These are phyloP conservation scores for Dugesia japonica DNA, from an alignment of 2,888 invertebrate species.

Conservation along the genomic window DNA sequence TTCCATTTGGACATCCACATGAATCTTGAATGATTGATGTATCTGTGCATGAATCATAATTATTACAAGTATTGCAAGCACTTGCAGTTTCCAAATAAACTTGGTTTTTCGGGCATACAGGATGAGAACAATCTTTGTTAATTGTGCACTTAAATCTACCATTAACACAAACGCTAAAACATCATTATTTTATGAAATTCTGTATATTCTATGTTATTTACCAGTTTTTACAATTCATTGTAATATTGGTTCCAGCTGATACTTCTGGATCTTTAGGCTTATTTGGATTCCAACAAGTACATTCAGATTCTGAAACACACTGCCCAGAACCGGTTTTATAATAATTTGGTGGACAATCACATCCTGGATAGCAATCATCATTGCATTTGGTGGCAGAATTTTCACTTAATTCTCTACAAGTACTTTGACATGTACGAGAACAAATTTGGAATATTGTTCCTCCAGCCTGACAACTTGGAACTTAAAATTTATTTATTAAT, in stretches of 20 bases:
- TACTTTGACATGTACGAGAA: slow-evolving; percentile 30
- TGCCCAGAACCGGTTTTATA: slow-evolving; percentile 28
- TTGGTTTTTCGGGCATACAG: slow-evolving; percentile 58
- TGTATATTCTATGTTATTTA: not conserved
- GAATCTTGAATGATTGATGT: not conserved
- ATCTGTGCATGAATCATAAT: slow-evolving; percentile 21
- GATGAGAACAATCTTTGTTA: slow-evolving; percentile 36
- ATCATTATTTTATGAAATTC: not conserved
- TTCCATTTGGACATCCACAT: slow-evolving; percentile 31
- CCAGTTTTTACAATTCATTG: slow-evolving; percentile 22
- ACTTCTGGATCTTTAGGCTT: slow-evolving; percentile 28
- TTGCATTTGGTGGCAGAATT: slow-evolving; percentile 22
- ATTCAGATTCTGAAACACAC: slow-evolving; percentile 30
- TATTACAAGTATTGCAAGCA: slow-evolving; percentile 29
- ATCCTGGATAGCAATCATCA: slow-evolving; percentile 28
- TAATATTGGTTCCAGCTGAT: slow-evolving; percentile 21
- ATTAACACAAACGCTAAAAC: slow-evolving; percentile 36
- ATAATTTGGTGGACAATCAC: slow-evolving; percentile 24
- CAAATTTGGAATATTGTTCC: slow-evolving; percentile 24
- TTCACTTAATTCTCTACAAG: slow-evolving; percentile 24
- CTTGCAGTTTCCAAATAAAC: slow-evolving; percentile 48
- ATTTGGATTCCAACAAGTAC: slow-evolving; percentile 28
- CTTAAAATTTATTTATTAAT: not conserved
- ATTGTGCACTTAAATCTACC: slow-evolving; percentile 37
- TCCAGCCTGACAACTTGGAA: slow-evolving; percentile 25